phyloP scores from a whole-genome alignment of 2,113 vertebrate species.

The Ceratotherium simum region DNA sequence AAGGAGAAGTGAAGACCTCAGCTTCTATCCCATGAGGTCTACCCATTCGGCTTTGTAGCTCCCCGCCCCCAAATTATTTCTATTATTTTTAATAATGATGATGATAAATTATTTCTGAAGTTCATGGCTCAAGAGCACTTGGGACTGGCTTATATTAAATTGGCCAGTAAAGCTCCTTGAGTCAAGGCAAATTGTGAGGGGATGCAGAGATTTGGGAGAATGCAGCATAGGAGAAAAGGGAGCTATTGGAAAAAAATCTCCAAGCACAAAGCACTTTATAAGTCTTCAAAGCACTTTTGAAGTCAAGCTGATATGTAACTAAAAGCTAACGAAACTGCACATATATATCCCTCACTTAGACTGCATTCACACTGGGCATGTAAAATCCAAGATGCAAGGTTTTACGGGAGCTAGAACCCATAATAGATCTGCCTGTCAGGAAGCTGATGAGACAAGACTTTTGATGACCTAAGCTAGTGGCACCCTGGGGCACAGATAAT shows the following conservation, averaged over 20 bases:
- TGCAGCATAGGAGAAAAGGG: slow-evolving; percentile 64
- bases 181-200: slow-evolving; percentile 73
- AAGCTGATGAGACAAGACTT: slow-evolving; percentile 63
- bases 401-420: slow-evolving; percentile 36
- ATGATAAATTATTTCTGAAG: slow-evolving; percentile 80
- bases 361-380: slow-evolving; percentile 57
- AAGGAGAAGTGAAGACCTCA: slow-evolving; percentile 74
- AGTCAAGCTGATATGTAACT: slow-evolving; percentile 76
- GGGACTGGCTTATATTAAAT: slow-evolving; percentile 83
- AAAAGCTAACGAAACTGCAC: slow-evolving; percentile 66
- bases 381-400: slow-evolving; percentile 76
- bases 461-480: slow-evolving; percentile 15
- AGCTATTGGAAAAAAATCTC: slow-evolving; percentile 83
- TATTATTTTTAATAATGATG: slow-evolving; percentile 76
- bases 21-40: slow-evolving; percentile 70
- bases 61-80: slow-evolving; percentile 77
- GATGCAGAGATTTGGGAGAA: slow-evolving; percentile 35
- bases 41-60: slow-evolving; percentile 79
- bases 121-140: slow-evolving; percentile 75
- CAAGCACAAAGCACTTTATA: slow-evolving; percentile 79
- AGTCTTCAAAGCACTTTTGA: slow-evolving; percentile 84
- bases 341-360: slow-evolving; percentile 67
- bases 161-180: slow-evolving; percentile 80
- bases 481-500: neutral
- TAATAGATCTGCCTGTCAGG: slow-evolving; percentile 56